phyloP scores from a whole-genome alignment of 2,888 invertebrate species.

The Chrysolina oricalcia region DNA sequence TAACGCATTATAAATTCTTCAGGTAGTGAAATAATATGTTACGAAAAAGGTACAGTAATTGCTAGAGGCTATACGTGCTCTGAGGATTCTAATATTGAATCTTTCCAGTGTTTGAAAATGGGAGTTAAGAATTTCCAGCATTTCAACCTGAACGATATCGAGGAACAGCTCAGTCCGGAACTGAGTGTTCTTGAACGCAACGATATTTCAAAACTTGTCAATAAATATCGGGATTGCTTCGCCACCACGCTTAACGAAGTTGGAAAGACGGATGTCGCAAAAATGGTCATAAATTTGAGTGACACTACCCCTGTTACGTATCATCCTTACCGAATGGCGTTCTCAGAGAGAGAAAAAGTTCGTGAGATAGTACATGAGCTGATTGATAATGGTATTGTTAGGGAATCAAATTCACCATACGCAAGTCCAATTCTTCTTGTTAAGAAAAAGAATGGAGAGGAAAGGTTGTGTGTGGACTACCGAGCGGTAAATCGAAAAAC shows the following conservation, averaged over 20 bases:
- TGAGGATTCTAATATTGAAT: constrained; percentile 29
- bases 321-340: constrained; percentile 51
- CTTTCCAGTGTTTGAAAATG: constrained; percentile 23
- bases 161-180: constrained; percentile 20
- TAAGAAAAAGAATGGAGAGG: constrained; percentile 53
- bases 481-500: constrained; percentile 62
- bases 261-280: constrained; percentile 47
- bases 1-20: constrained; percentile 40
- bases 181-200: constrained; percentile 14
- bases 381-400: constrained; percentile 41
- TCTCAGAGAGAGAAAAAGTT: constrained; percentile 46
- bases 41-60: constrained; percentile 40
- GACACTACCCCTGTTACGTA: constrained; percentile 43
- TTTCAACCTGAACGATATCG: constrained; percentile 30
- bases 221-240: constrained; percentile 50
- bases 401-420: constrained; percentile 47
- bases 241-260: constrained; percentile 35
- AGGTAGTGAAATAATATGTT: constrained; percentile 31
- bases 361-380: constrained; percentile 45
- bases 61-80: constrained; percentile 37
- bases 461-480: constrained; percentile 60
- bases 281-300: constrained; percentile 47
- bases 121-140: constrained; percentile 9
- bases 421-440: constrained; percentile 49
- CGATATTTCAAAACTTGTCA: constrained; percentile 36